Evolutionary conservation across 1,140 invertebrate genomes (phyloP), one percentile per base, ranked within the genome.

Genomic region (Lepidotrigona ventralis): DNA sequence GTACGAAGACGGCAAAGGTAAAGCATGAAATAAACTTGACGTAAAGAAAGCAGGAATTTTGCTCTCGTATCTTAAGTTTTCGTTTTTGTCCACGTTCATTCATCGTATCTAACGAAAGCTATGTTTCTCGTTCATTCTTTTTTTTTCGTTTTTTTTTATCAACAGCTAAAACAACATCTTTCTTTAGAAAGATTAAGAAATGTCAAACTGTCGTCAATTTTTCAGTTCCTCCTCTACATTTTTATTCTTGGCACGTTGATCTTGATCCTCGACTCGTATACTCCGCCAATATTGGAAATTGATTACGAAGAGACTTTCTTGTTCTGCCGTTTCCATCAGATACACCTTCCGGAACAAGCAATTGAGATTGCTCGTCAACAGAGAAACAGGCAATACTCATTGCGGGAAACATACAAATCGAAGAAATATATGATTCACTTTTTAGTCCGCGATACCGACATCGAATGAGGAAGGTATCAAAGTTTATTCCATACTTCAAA

Each of bases 71-170:
- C 29, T 12, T 21, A 77, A 73, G 78, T 87, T 85, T 69, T 79
- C 86, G 83, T 87, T 88, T 87, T 88, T 87, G 74, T 80, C 86
- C 86, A 80, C 78, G 86, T 88, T 88, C 86, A 87, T 70, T 54
- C 63, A 56, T 15, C 17, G 8, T 58, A 66, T 23, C 23, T n/a
- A 17, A 53, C 39, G 63, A 71, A 73, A 39, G 39, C 39, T 5
- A 39, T 5, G 6, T 39, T 39, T 39, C 8, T 39, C 39, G 6
- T 39, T 39, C 39, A 0, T 39, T 39, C 0, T 39, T 39, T 39
- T 39, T 39, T 39, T 39, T 39, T 6, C 11, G 9, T 46, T 46
- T 46, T 39, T 39, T 39, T 39, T 39, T 39, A 46, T 46, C 39
- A 46, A 46, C 39, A 46, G 39, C 8, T 46, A 8, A 46, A 46